Evolutionary conservation across 2,797 vertebrate genomes (phyloP).

Genomic region (Austrolebias charrua): DNA sequence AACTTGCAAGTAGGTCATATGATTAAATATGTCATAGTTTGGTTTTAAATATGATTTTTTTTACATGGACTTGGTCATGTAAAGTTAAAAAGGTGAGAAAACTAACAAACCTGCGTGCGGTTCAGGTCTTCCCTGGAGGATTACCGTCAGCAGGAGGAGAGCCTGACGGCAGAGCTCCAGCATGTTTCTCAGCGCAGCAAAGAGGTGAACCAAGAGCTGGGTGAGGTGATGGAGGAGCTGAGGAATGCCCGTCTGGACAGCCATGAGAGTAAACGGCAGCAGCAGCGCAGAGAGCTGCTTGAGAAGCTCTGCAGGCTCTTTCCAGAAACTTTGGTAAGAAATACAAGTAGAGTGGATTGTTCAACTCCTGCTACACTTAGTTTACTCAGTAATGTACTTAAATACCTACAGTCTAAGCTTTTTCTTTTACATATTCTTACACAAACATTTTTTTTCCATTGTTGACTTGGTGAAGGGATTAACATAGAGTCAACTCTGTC

Average conservation of each 20-base stretch:
- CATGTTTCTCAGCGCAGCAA: constrained; percentile 64
- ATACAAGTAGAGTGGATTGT: neutral
- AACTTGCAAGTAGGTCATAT: constrained; percentile 82
- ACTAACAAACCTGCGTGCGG: neutral
- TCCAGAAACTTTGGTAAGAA: constrained; percentile 86
- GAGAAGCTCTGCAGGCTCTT: constrained; percentile 85
- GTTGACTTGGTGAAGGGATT: too few relatives aligned
- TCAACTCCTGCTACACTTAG: neutral
- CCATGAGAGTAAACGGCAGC: constrained; percentile 84
- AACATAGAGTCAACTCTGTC: too few relatives aligned
- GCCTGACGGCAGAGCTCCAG: constrained; percentile 79
- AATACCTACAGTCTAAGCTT: neutral
- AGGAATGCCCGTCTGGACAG: constrained; percentile 84
- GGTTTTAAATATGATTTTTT: neutral
- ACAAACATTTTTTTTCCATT: too few relatives aligned
- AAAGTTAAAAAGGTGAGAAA: neutral
- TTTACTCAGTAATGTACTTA: neutral
- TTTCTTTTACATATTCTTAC: too few relatives aligned
- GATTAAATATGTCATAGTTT: neutral
- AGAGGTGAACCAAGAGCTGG: constrained; percentile 85
- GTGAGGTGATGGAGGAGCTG: constrained; percentile 78
- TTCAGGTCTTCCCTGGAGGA: constrained; percentile 80
- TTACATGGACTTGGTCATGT: neutral
- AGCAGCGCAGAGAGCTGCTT: constrained; percentile 84
- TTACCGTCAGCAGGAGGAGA: constrained; percentile 75